A percentile compares a stretch with the other conserved stretches of the same genome.
phyloP scores from a whole-genome alignment of 2,113 vertebrate species.

The Cochlearius cochlearius region DNA sequence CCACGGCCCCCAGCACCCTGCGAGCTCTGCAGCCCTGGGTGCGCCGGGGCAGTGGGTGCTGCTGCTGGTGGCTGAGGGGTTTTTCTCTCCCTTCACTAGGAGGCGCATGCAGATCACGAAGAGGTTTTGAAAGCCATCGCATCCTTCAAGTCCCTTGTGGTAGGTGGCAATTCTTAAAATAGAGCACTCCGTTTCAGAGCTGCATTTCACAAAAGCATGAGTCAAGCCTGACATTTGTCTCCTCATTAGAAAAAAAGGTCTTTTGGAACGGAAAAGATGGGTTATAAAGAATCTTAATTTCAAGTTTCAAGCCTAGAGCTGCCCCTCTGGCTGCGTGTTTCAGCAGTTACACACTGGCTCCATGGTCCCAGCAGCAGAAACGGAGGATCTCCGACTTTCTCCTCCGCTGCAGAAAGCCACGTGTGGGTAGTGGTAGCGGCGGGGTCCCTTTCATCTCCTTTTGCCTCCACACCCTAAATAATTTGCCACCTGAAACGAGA shows the following conservation, averaged over 20 bases:
- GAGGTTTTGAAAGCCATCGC: conserved; percentile 86
- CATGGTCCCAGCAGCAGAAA: not conserved
- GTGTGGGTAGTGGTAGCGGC: not conserved
- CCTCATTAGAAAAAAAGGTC: conserved; percentile 31
- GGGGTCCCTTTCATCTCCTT: conserved; percentile 45
- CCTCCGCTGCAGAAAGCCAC: conserved; percentile 13
- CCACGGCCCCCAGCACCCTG: not conserved
- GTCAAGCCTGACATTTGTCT: conserved; percentile 59
- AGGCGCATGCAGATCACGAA: conserved; percentile 91
- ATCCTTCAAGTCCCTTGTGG: conserved; percentile 92
- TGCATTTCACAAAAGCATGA: conserved; percentile 44
- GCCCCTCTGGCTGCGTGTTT: not conserved
- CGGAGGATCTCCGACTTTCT: conserved; percentile 12
- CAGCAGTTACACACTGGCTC: not conserved
- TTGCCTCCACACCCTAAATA: conserved; percentile 12
- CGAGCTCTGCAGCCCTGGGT: not conserved
- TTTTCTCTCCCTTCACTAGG: conserved; percentile 78
- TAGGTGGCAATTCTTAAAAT: conserved; percentile 78
- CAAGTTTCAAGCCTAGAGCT: not conserved
- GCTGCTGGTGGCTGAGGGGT: not conserved
- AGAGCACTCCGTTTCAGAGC: conserved; percentile 33
- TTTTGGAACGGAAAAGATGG: conserved; percentile 63
- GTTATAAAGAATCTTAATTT: not conserved
- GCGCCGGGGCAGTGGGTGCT: not conserved
- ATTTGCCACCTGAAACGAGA: not conserved